Conservation (phyloP, 2,797 vertebrate species). For the Amazona ochrocephala region DNA sequence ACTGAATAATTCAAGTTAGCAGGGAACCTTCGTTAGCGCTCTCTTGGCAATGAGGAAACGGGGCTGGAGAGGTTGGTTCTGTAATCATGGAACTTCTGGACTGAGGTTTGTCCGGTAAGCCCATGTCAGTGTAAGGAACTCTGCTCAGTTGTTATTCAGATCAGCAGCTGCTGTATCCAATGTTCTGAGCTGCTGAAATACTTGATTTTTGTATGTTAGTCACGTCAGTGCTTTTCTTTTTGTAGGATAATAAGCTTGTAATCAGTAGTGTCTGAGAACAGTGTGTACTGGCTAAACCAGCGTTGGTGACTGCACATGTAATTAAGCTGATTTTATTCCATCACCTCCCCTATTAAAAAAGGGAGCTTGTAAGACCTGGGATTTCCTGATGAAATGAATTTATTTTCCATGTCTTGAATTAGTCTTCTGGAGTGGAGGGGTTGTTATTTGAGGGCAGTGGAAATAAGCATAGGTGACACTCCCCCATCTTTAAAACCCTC, state of each 20-base stretch:
- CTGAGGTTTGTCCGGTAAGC: not conserved
- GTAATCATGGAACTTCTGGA: not conserved
- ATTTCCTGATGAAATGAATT: not conserved
- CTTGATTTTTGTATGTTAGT: not conserved
- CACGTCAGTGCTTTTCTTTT: not conserved
- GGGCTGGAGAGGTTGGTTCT: not conserved
- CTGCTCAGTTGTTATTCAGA: not conserved
- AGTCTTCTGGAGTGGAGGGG: not conserved
- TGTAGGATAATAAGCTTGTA: not conserved
- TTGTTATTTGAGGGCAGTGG: not conserved
- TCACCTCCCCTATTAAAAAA: not conserved
- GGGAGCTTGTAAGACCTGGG: not conserved
- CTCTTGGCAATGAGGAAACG: not conserved
- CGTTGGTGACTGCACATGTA: not conserved
- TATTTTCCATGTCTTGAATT: not conserved
- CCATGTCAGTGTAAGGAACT: not conserved
- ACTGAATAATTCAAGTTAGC: not conserved
- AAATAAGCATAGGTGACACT: not conserved
- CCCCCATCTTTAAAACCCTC: no score
- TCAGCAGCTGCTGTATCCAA: not conserved
- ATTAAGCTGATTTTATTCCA: not conserved
- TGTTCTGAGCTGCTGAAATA: not conserved
- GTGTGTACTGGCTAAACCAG: not conserved
- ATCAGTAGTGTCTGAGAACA: not conserved
- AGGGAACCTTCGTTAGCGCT: not conserved